Base-by-base conservation (phyloP, 2,797 vertebrate species). In the Lutjanus argentimaculatus region DNA sequence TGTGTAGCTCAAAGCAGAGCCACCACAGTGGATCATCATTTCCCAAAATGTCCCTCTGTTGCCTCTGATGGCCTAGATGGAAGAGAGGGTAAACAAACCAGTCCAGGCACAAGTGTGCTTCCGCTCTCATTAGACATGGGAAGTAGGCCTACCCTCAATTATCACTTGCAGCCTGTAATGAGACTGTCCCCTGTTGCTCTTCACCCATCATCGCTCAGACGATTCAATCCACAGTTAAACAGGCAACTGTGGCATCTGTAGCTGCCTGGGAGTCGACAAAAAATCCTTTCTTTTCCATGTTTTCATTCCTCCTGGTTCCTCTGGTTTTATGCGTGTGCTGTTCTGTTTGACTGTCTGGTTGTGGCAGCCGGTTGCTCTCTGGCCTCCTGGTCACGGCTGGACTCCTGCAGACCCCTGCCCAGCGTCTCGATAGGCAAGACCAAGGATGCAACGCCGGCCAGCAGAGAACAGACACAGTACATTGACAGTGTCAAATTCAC, bases 391-490 rank as follows among this genome's bases (percentile, higher is more conserved):
- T 96, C 91, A 0, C n/a, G 3, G 86, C 88, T 94, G 72, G 96
- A 96, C 86, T 98, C 97, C 91, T 97, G 96, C 6, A 98, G 91
- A 79, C 92, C 92, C 1, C 94, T 95, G 46, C 97, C 97, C 86
- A 94, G 92, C 0, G 97, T 99, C 90, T 98, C 97, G 0, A 97
- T 96, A 78, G 97, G 98, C 77, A 99, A 89, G 73, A 96, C 70
- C 92, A 96, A 94, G 74, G 96, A 95, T 17, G 96, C 96, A 64
- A 97, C 0, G 0, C 95, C 94, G 0, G 97, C 97, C 90, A 99
- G 92, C 65, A 99, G 81, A 88, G 95, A 93, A 53, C 94, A 97
- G 74, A 91, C 87, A 1, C 96, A 97, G 91, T 98, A 99, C 25
- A 98, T 93, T 0, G 95, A 92, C 92, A 99, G 91, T 0, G 97